These are phyloP conservation scores for Zeuzera pyrina DNA, from an alignment of 2,888 invertebrate species.

Conservation along the genomic window DNA sequence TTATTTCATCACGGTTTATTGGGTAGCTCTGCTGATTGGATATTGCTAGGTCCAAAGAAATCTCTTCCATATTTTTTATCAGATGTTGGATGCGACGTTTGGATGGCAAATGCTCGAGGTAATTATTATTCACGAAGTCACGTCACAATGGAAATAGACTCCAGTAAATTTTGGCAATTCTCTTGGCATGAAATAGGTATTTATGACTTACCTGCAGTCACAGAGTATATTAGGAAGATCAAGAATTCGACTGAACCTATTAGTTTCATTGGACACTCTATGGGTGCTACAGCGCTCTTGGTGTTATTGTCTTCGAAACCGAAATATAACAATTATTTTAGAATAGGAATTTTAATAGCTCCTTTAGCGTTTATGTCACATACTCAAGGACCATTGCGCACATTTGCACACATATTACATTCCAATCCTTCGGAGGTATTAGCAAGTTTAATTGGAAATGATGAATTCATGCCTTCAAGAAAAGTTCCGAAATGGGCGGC, in stretches of 20 bases:
- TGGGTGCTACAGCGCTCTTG: conserved; percentile 47
- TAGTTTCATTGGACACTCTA: conserved; percentile 48
- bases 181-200: conserved; percentile 51
- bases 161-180: conserved; percentile 40
- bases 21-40: conserved; percentile 56
- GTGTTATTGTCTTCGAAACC: conserved; percentile 38
- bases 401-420: conserved; percentile 20
- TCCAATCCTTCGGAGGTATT: conserved; percentile 23
- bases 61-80: conserved; percentile 61
- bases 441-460: conserved; percentile 26
- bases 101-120: conserved; percentile 68
- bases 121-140: conserved; percentile 49
- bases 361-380: conserved; percentile 42
- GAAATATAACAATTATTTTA: conserved; percentile 36
- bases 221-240: conserved; percentile 35
- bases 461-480: conserved; percentile 37
- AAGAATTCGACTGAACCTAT: conserved; percentile 31
- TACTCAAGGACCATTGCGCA: conserved; percentile 32
- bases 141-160: conserved; percentile 21
- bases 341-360: conserved; percentile 41
- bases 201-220: conserved; percentile 39
- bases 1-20: conserved; percentile 50
- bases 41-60: conserved; percentile 40
- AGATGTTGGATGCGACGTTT: conserved; percentile 73
- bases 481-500: conserved; percentile 29